These are phyloP conservation scores for Psophia crepitans DNA, from an alignment of 2,113 vertebrate genomes.

Conservation along the genomic window DNA sequence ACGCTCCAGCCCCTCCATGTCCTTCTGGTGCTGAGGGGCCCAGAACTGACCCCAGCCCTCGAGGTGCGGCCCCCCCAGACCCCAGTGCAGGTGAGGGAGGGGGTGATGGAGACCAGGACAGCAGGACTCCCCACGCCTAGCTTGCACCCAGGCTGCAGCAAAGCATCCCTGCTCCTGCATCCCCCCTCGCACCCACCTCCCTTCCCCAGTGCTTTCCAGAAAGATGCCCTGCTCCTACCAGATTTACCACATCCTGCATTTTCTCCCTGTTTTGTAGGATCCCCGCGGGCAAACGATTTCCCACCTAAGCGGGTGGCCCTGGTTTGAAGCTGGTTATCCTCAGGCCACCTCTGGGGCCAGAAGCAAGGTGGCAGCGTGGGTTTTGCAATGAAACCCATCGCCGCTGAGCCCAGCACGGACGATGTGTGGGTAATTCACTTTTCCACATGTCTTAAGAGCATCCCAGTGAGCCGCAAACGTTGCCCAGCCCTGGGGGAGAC, in stretches of 20 bases:
- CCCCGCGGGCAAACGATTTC: rapidly evolving
- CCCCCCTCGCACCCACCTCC: not conserved
- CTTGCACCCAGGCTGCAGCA: too few species aligned
- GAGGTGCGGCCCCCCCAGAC: too few species aligned
- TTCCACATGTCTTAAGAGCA: rapidly evolving
- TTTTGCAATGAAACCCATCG: not conserved
- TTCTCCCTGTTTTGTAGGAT: not conserved
- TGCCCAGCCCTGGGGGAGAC: not conserved
- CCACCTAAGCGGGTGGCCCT: not conserved
- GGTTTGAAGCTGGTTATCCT: not conserved
- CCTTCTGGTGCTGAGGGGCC: too few species aligned
- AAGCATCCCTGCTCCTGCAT: not conserved
- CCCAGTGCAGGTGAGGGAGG: not conserved
- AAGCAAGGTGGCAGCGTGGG: rapidly evolving
- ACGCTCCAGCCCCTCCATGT: too few species aligned
- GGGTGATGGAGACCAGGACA: not conserved
- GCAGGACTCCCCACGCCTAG: too few species aligned
- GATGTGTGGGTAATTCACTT: rapidly evolving
- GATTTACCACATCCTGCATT: not conserved
- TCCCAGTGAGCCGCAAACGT: rapidly evolving
- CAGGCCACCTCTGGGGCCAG: not conserved
- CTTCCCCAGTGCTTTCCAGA: not conserved
- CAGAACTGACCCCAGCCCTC: too few species aligned
- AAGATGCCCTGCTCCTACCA: not conserved
- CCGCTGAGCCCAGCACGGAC: rapidly evolving